phyloP scores from a whole-genome alignment of 2,113 vertebrate species.

The Sterrhoptilus dennistouni region DNA sequence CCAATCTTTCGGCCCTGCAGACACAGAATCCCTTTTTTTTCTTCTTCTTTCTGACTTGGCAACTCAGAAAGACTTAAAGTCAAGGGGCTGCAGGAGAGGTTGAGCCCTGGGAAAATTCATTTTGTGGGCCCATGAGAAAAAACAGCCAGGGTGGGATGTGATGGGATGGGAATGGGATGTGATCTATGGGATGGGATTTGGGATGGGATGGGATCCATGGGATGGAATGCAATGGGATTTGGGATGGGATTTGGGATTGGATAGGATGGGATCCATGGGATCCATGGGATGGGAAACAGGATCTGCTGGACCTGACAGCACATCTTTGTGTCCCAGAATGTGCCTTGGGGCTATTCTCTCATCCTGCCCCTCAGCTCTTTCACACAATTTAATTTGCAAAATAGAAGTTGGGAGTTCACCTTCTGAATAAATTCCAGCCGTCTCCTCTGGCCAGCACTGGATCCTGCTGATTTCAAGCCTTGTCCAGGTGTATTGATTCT shows the following conservation, averaged over 20 bases:
- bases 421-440: neutral
- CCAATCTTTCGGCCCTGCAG: neutral
- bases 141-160: neutral
- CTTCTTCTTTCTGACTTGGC: neutral
- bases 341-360: neutral
- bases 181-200: neutral
- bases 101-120: neutral
- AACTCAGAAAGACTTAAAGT: neutral
- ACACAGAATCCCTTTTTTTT: neutral
- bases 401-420: neutral
- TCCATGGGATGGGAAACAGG: neutral
- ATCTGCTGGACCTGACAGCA: neutral
- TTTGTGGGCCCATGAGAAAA: neutral
- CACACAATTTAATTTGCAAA: neutral
- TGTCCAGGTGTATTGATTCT: conserved; percentile 12
- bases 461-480: neutral
- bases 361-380: accelerated
- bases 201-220: neutral
- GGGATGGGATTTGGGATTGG: neutral
- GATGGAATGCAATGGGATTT: neutral
- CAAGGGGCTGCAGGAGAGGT: neutral
- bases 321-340: neutral
- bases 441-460: neutral
- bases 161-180: neutral
- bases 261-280: neutral